A percentile compares a stretch with the other conserved stretches of the same genome.
Conservation (phyloP, 2,797 vertebrate genomes). For the Trachurus trachurus region DNA sequence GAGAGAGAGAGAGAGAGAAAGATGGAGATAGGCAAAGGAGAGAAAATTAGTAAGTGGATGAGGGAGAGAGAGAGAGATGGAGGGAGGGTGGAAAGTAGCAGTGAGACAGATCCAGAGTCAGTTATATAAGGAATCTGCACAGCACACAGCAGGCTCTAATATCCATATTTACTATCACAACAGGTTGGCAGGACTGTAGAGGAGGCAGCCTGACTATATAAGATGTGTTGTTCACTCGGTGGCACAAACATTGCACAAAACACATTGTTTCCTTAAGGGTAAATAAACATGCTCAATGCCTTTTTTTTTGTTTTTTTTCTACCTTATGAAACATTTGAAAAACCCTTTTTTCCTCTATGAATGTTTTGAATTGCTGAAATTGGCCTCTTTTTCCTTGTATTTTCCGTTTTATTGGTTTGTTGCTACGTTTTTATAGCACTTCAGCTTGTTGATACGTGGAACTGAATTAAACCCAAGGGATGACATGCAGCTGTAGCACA, state of each 20-base stretch:
- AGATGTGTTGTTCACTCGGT: constrained; percentile 27
- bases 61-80: constrained; percentile 38
- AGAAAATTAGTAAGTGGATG: constrained; percentile 53
- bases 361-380: background rate
- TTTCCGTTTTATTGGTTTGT: background rate
- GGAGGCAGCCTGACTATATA: constrained; percentile 50
- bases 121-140: constrained; percentile 64
- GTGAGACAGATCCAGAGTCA: constrained; percentile 48
- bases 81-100: constrained; percentile 37
- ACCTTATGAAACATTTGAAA: background rate
- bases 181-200: constrained; percentile 57
- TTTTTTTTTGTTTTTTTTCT: background rate
- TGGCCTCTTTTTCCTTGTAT: background rate
- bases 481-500: background rate
- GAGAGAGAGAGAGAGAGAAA: constrained; percentile 29
- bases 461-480: background rate
- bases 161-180: constrained; percentile 60
- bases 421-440: background rate
- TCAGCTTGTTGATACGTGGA: background rate
- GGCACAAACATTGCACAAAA: constrained; percentile 20
- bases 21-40: constrained; percentile 47
- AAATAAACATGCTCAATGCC: background rate
- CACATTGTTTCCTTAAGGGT: constrained; percentile 32
- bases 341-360: background rate
- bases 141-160: constrained; percentile 35